A percentile compares a stretch with the other conserved stretches of the same genome.
Conservation (phyloP, 2,888 invertebrate species). For the Galerucella nymphaeae region DNA sequence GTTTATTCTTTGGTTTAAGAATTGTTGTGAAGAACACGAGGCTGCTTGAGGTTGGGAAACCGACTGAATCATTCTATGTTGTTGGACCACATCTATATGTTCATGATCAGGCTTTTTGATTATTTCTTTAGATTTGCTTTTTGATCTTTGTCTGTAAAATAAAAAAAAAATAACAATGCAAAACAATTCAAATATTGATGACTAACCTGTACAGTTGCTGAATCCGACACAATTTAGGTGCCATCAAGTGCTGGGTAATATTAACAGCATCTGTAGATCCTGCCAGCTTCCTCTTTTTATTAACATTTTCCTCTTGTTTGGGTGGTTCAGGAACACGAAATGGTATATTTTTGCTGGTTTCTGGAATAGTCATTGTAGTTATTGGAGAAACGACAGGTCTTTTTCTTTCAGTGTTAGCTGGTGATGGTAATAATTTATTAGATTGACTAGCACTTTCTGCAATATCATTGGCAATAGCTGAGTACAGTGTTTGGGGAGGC, state of each 20-base stretch:
- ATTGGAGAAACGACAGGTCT: slow-evolving; percentile 48
- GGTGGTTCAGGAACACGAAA: slow-evolving; percentile 63
- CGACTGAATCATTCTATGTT: slow-evolving; percentile 46
- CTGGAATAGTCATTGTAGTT: slow-evolving; percentile 23
- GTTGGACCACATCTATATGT: slow-evolving; percentile 40
- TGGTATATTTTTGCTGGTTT: slow-evolving; percentile 50
- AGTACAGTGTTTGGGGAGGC: slow-evolving; percentile 87
- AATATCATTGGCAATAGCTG: slow-evolving; percentile 84
- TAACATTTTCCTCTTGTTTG: slow-evolving; percentile 55
- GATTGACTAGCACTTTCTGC: slow-evolving; percentile 74
- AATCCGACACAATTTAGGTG: slow-evolving; percentile 62
- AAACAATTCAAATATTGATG: too few relatives aligned
- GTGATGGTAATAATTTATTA: slow-evolving; percentile 70
- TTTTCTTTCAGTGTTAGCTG: slow-evolving; percentile 65
- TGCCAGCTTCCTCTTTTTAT: slow-evolving; percentile 59
- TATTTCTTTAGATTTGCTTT: slow-evolving; percentile 46
- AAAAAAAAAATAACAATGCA: background rate
- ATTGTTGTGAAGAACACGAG: slow-evolving; percentile 31
- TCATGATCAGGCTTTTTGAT: slow-evolving; percentile 55
- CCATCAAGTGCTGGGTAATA: slow-evolving; percentile 61
- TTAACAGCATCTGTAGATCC: slow-evolving; percentile 58
- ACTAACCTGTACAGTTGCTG: slow-evolving; percentile 63
- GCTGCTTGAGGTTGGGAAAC: slow-evolving; percentile 38
- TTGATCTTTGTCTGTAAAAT: slow-evolving; percentile 49
- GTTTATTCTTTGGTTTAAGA: slow-evolving; percentile 57